A percentile compares a stretch with the other conserved stretches of the same genome.
These are phyloP conservation scores for Charanyca ferruginea DNA, from an alignment of 2,888 invertebrate genomes.

Conservation along the genomic window DNA sequence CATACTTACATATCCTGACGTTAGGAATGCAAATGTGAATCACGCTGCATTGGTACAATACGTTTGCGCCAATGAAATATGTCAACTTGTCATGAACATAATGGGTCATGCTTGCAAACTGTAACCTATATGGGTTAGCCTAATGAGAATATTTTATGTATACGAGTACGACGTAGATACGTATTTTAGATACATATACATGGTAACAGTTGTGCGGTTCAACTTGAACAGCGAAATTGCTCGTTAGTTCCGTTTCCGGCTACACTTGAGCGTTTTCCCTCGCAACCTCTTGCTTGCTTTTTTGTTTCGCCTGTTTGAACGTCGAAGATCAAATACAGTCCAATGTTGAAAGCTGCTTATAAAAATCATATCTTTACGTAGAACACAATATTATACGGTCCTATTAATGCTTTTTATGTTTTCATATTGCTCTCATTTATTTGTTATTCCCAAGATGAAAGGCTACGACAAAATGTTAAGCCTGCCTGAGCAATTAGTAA, in stretches of 20 bases:
- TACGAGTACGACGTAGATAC: neutral
- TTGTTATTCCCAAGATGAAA: slow-evolving; percentile 34
- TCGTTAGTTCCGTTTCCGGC: slow-evolving; percentile 78
- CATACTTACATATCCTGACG: neutral
- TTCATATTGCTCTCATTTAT: slow-evolving; percentile 37
- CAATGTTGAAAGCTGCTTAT: slow-evolving; percentile 28
- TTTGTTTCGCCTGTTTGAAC: slow-evolving; percentile 46
- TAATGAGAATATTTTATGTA: slow-evolving; percentile 1
- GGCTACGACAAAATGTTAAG: slow-evolving; percentile 19
- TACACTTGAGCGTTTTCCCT: slow-evolving; percentile 66
- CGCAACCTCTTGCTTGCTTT: slow-evolving; percentile 43
- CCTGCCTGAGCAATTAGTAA: slow-evolving; percentile 35
- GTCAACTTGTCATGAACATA: slow-evolving; percentile 36
- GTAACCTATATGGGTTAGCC: slow-evolving; percentile 28
- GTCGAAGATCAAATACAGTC: slow-evolving; percentile 40
- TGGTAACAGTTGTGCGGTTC: slow-evolving; percentile 65
- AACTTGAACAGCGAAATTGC: slow-evolving; percentile 74
- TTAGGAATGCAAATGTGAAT: slow-evolving; percentile 17
- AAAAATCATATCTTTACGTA: slow-evolving; percentile 18
- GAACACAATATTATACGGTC: slow-evolving; percentile 13
- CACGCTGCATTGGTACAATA: slow-evolving; percentile 7
- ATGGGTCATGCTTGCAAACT: slow-evolving; percentile 40
- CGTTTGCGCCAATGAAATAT: slow-evolving; percentile 44
- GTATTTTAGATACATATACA: neutral
- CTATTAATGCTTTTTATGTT: slow-evolving; percentile 32